phyloP scores from a whole-genome alignment of 2,113 vertebrate species.

The Todiramphus saurophagus region DNA sequence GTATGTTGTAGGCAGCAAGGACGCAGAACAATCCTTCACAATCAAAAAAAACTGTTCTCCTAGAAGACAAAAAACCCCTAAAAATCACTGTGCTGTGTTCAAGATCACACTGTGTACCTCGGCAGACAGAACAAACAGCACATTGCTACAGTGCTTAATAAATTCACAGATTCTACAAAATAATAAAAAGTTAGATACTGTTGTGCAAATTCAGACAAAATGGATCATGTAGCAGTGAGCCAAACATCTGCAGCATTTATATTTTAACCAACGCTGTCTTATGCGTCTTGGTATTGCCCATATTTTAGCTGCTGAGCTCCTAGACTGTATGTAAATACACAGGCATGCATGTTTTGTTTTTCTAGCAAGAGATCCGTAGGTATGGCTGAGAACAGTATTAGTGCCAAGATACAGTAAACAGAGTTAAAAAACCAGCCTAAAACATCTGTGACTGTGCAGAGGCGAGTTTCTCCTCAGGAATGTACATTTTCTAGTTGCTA shows the following conservation, averaged over 20 bases:
- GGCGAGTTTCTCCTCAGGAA: background rate
- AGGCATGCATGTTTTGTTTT: background rate
- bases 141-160: background rate
- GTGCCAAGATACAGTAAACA: background rate
- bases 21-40: background rate
- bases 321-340: background rate
- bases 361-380: background rate
- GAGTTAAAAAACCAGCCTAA: background rate
- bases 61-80: background rate
- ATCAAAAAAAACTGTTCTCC: background rate
- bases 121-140: background rate
- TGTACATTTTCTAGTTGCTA: background rate
- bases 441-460: background rate
- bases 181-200: background rate
- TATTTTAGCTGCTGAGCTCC: background rate
- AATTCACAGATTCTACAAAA: background rate
- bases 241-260: background rate
- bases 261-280: background rate
- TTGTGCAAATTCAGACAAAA: background rate
- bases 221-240: background rate
- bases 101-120: background rate
- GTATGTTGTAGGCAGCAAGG: background rate
- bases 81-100: background rate
- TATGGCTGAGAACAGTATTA: background rate
- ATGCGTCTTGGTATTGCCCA: background rate